Evolutionary conservation across 2,113 vertebrate genomes (phyloP), one percentile per base, ranked within the genome.

Genomic region (Heptranchias perlo): DNA sequence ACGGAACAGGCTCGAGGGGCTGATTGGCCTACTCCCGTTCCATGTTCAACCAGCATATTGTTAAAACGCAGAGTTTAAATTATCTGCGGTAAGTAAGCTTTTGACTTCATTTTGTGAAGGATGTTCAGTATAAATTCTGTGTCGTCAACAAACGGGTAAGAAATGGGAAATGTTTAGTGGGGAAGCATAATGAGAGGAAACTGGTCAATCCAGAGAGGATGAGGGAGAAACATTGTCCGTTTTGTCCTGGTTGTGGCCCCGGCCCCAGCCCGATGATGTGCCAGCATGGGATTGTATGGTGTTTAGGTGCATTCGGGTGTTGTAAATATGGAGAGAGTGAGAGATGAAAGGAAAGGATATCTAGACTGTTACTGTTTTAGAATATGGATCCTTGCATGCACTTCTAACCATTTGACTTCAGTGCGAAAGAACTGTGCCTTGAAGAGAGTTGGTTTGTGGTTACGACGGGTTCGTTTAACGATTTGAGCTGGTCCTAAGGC

Each of bases 201-300:
- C 69, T 11, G 69, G 69, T 1, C 69, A 28, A 73, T 2, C 69
- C 31, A 35, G 31, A 35, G 35, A 31, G 28, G 69, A 73, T 73
- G 69, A 73, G 28, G 69, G 69, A 5, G 69, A 35, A 73, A 10
- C 69, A 67, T 0, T 35, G 31, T 73, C 78, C 78, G 16, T 82
- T 82, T 82, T 44, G 78, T 44, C 7, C 39, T 47, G 16, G 39
- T 0, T 44, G 78, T 44, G 78, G 4, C n/a, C 16, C 78, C 39
- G 47, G 44, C 47, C 78, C 39, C 16, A 44, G n/a, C 16, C 78
- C 78, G 4, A 21, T 44, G 78, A 4, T 82, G 16, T 47, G 78
- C 78, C 78, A 44, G 47, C 78, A 82, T 82, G 78, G 39, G 78
- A 82, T 82, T 82, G 78, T 82, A 82, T 82, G 78, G 78, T 44